Conservation (phyloP, 2,797 vertebrate species). For the Acomys russatus region DNA sequence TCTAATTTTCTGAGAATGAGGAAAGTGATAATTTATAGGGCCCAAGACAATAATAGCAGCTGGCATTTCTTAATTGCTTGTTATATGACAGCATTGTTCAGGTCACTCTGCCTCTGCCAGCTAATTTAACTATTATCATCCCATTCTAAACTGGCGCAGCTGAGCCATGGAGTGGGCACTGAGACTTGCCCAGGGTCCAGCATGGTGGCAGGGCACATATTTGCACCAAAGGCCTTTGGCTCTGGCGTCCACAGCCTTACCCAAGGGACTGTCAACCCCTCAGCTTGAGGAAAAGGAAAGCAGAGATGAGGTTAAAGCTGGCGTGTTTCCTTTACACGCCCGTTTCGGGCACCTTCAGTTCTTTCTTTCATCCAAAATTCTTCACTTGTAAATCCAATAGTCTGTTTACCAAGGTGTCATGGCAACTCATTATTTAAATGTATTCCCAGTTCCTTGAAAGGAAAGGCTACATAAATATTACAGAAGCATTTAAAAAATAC, state of each 20-base stretch:
- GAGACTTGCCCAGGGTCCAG: background rate
- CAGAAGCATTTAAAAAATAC: slow-evolving; percentile 64
- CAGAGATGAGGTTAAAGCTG: background rate
- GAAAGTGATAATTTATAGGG: slow-evolving; percentile 7
- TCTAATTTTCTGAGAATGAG: slow-evolving; percentile 70
- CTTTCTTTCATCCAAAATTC: slow-evolving; percentile 29
- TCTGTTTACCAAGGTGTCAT: slow-evolving; percentile 37
- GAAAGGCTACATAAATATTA: slow-evolving; percentile 73
- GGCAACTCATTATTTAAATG: slow-evolving; percentile 67
- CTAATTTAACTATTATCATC: background rate
- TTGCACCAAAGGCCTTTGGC: background rate
- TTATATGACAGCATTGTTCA: background rate
- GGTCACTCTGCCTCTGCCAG: background rate
- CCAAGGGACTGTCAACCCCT: background rate
- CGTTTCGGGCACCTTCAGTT: background rate
- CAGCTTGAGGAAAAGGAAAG: background rate
- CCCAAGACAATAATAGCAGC: slow-evolving; percentile 43
- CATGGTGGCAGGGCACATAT: background rate
- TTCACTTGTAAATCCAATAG: slow-evolving; percentile 56
- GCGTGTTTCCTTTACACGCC: background rate
- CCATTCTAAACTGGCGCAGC: background rate
- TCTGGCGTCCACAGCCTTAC: background rate
- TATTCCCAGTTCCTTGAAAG: slow-evolving; percentile 70
- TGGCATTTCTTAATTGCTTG: slow-evolving; percentile 45
- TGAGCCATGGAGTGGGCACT: background rate